Evolutionary conservation across 2,797 vertebrate species (phyloP).

Genomic region (Sebastes baramenuke): DNA sequence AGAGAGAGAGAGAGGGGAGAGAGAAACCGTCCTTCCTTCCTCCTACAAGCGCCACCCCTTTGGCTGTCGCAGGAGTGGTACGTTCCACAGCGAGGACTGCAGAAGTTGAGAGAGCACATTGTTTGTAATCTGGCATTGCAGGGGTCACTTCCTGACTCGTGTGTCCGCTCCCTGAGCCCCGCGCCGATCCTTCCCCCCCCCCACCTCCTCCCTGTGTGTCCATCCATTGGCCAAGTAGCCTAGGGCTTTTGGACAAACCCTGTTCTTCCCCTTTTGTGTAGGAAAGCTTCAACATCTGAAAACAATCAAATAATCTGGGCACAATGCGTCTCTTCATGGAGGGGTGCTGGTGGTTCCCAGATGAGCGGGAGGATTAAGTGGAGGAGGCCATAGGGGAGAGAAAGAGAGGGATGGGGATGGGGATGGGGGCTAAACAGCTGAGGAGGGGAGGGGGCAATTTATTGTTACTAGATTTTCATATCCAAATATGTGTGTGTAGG

Average conservation of each 20-base stretch:
- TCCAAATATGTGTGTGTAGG: conserved; percentile 24
- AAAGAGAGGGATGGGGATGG: conserved; percentile 57
- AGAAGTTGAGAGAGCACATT: conserved; percentile 87
- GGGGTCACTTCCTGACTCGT: conserved; percentile 90
- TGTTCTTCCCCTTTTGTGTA: conserved; percentile 80
- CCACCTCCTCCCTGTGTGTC: conserved; percentile 42
- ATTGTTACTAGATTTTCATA: conserved; percentile 66
- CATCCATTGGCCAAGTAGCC: conserved; percentile 62
- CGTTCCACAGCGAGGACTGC: conserved; percentile 75
- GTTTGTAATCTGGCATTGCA: conserved; percentile 84
- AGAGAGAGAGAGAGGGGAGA: conserved; percentile 28
- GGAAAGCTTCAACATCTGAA: conserved; percentile 84
- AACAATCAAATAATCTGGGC: conserved; percentile 87
- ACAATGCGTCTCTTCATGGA: conserved; percentile 83
- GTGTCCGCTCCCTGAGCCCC: conserved; percentile 74
- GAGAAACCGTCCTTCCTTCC: conserved; percentile 49
- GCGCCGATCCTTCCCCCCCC: conserved; percentile 50
- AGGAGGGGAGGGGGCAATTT: conserved; percentile 36
- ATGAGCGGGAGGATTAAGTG: conserved; percentile 80
- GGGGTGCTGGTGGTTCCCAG: conserved; percentile 79
- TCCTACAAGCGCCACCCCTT: conserved; percentile 71
- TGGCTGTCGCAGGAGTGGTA: conserved; percentile 76
- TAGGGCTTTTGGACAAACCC: conserved; percentile 72
- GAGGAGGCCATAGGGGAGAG: conserved; percentile 68
- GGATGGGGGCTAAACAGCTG: conserved; percentile 62